Base-by-base conservation (phyloP, 2,113 vertebrate genomes). In the Eira barbara region DNA sequence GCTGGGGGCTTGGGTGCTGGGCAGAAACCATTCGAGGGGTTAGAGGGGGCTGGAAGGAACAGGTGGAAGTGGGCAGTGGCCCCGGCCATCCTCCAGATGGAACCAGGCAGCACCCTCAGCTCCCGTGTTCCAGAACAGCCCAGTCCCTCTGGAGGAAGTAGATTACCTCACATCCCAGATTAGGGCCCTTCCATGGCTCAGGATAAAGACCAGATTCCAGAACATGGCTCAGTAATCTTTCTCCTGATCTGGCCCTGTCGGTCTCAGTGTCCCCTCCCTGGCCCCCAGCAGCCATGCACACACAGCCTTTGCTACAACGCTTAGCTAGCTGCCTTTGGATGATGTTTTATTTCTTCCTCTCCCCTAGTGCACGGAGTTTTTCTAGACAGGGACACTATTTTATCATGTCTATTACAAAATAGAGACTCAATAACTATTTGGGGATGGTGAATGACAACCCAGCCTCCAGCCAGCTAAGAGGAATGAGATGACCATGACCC, bases 121-220 rank as follows among this genome's bases (percentile, higher is more conserved):
- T 14, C 2, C 45, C 67, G 1, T 20, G 31, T n/a, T 45, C 55
- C 71, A 47, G 73, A 55, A 34, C 3, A 45, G 20, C 25, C 27
- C 39, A 47, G 11, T 17, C 20, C 57, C 49, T 57, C 34, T 3
- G 4, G 45, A 88, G 39, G 42, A 63, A 25, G 20, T 13, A 1
- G 27, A n/a, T 2, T 2, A 21, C 67, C 55, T 65, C 18, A 1
- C n/a, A 15, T 25, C 34, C 21, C 12, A 7, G 45, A 6, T 12
- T 61, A 34, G 36, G 29, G 39, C 23, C n/a, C 47, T 57, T 59
- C 57, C 31, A 3, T 5, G 74, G 45, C 39, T 79, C 49, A 89
- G 34, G 29, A 15, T 39, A 31, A 59, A 76, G 36, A 15, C 85
- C 85, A 81, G 57, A 47, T 36, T 96, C 91, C 69, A 93, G 80